These are phyloP conservation scores for Microcebus griseorufus DNA, from an alignment of 2,113 vertebrate species.

Conservation along the genomic window DNA sequence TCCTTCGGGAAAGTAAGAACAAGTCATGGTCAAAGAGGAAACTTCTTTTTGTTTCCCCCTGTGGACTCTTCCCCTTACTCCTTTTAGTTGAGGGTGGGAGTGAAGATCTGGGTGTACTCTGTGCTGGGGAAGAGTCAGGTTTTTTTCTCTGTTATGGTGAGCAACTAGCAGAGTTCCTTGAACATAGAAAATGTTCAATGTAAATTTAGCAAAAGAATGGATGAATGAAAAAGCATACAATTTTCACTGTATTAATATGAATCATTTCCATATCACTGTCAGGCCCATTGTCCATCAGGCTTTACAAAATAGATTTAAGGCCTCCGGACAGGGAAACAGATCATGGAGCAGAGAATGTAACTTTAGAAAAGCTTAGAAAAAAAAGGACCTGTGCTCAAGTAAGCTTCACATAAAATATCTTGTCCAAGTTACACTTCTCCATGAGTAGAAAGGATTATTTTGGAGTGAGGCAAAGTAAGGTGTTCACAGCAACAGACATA, in stretches of 20 bases:
- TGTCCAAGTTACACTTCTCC: neutral
- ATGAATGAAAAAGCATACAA: neutral
- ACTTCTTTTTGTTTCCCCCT: neutral
- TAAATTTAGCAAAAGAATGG: neutral
- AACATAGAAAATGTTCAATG: neutral
- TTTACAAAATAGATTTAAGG: neutral
- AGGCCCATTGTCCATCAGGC: neutral
- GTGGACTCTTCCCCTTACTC: neutral
- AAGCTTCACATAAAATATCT: neutral
- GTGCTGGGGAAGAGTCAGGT: neutral
- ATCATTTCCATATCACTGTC: neutral
- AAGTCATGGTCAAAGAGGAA: neutral
- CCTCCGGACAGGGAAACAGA: neutral
- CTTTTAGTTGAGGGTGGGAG: neutral
- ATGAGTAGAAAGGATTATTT: neutral
- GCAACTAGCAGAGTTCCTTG: neutral
- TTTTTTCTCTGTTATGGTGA: neutral
- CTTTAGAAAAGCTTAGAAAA: neutral
- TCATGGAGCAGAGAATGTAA: neutral
- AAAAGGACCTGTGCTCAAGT: neutral
- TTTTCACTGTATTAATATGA: neutral
- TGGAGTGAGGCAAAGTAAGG: neutral
- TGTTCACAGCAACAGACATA: neutral
- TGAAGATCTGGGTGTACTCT: neutral
- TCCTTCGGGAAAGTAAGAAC: constrained; percentile 19